phyloP scores from a whole-genome alignment of 2,888 invertebrate species.

The Mythimna ferrago region DNA sequence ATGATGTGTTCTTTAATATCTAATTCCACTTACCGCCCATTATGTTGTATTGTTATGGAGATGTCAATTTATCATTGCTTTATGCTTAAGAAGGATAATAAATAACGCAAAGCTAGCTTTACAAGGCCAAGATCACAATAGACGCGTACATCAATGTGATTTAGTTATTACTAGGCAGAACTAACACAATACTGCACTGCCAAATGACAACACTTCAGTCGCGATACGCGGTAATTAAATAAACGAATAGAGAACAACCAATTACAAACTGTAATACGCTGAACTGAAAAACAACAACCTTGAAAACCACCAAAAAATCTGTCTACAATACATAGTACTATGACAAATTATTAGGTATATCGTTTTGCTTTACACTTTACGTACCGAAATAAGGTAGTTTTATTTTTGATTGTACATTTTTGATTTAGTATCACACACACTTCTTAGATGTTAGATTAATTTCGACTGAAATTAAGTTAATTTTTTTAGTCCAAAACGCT shows the following conservation, averaged over 20 bases:
- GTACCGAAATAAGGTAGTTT: conserved; percentile 72
- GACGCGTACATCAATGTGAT: conserved; percentile 61
- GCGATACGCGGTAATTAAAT: conserved; percentile 82
- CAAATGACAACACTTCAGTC: conserved; percentile 73
- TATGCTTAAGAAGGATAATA: conserved; percentile 69
- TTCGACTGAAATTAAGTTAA: conserved; percentile 37
- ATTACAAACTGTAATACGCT: conserved; percentile 76
- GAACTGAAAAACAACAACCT: conserved; percentile 85
- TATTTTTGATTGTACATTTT: conserved; percentile 66
- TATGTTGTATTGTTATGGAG: conserved; percentile 71
- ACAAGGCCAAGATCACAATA: conserved; percentile 83
- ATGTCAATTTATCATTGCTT: conserved; percentile 77
- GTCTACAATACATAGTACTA: conserved; percentile 70
- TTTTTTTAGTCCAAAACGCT: conserved; percentile 56
- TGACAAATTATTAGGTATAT: conserved; percentile 68
- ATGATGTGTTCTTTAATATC: conserved; percentile 57
- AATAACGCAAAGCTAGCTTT: conserved; percentile 75
- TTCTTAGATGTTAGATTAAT: conserved; percentile 38
- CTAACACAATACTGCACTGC: conserved; percentile 68
- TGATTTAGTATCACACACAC: conserved; percentile 60
- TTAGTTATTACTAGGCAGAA: conserved; percentile 61
- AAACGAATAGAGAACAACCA: conserved; percentile 80
- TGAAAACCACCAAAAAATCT: conserved; percentile 81
- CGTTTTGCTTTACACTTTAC: conserved; percentile 69
- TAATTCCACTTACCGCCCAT: conserved; percentile 85